Evolutionary conservation across 2,797 vertebrate species (phyloP), one percentile per base, ranked within the genome.

Genomic region (Neosilurus hyrtlii): DNA sequence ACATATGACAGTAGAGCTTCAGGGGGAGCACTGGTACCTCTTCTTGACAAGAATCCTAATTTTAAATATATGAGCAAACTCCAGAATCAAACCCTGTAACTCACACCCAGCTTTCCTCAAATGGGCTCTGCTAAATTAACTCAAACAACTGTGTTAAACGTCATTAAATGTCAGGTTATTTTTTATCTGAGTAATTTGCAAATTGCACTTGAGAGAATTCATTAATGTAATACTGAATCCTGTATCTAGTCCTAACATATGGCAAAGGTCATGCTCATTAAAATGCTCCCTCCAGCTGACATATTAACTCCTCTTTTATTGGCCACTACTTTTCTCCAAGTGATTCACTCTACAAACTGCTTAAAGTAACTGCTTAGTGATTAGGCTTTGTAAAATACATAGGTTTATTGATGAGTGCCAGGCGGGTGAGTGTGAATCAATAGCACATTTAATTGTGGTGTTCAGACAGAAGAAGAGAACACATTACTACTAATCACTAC

Each of bases 341-440:
- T 10, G 49, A 56, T 37, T 52, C 24, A 81, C 62, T 63, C 37
- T 62, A 16, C 9, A 43, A 66, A 65, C 24, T 75, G 10, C 37
- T 59, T 14, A 22, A 9, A 57, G 26, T 12, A 52, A 35, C n/a
- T 63, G 57, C 59, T 49, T 10, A 65, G 73, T 78, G 51, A 84
- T 65, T 14, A 63, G 51, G 57, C 30, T 63, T 73, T 70, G 54
- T 18, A 35, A 22, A 56, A 57, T 5, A 9, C 22, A 57, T 59
- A 16, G n/a, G 51, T 52, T 62, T 76, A 68, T 11, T 54, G 63
- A 79, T 14, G 20, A 24, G 66, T 35, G 54, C 24, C 22, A 9
- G 59, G 26, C 54, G 35, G 14, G 84, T 54, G 9, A 62, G 49
- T 57, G 51, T 16, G 20, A 59, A 82, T 57, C 59, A 79, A 72